A percentile compares a stretch with the other conserved stretches of the same genome.
phyloP scores from a whole-genome alignment of 2,113 vertebrate species.

The Aspiorhynchus laticeps region DNA sequence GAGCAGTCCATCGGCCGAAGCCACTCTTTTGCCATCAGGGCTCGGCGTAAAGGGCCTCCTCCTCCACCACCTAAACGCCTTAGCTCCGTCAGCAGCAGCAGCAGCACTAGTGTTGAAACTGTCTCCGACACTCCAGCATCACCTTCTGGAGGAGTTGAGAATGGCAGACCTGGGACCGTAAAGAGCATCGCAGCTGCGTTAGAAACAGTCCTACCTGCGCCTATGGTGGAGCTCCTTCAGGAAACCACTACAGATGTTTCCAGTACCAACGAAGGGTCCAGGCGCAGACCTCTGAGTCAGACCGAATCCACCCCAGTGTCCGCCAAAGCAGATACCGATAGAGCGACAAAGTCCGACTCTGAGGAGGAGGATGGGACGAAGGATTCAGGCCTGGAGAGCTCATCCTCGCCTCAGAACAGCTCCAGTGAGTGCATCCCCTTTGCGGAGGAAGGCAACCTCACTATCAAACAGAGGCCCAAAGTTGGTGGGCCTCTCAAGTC shows the following conservation, averaged over 20 bases:
- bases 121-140: constrained; percentile 52
- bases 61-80: constrained; percentile 91
- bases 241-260: not conserved
- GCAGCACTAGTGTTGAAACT: constrained; percentile 71
- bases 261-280: constrained; percentile 45
- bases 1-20: constrained; percentile 84
- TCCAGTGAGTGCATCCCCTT: constrained; percentile 96
- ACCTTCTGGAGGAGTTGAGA: constrained; percentile 20
- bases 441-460: constrained; percentile 95
- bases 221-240: fast-evolving
- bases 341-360: constrained; percentile 76
- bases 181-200: constrained; percentile 69
- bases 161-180: constrained; percentile 40
- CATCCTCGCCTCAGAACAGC: constrained; percentile 85
- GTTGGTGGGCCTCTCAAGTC: constrained; percentile 69
- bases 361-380: constrained; percentile 77
- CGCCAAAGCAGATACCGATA: constrained; percentile 10
- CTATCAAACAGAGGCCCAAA: constrained; percentile 97
- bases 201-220: constrained; percentile 58
- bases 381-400: constrained; percentile 56
- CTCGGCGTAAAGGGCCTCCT: constrained; percentile 88
- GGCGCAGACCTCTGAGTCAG: constrained; percentile 82
- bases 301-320: constrained; percentile 61
- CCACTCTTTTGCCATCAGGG: constrained; percentile 89
- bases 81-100: constrained; percentile 90